A percentile compares a stretch with the other conserved stretches of the same genome.
phyloP scores from a whole-genome alignment of 2,113 vertebrate species.

The Paratilapia polleni region DNA sequence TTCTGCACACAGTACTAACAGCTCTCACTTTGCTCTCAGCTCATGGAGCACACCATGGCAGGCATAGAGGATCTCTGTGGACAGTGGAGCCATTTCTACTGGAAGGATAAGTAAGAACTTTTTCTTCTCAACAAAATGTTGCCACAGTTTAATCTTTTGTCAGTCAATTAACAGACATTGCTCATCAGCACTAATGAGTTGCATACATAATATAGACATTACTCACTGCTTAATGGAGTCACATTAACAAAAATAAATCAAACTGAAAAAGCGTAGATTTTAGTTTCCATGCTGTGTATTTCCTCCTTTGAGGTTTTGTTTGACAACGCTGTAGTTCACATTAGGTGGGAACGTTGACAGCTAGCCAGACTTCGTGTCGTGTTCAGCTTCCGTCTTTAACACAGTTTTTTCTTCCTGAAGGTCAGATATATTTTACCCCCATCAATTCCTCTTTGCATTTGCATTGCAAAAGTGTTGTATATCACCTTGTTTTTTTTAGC shows the following conservation, averaged over 20 bases:
- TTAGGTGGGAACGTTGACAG: conserved; percentile 3
- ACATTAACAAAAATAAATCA: not conserved
- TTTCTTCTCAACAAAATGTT: not conserved
- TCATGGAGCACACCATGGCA: conserved; percentile 94
- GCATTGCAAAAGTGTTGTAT: not conserved
- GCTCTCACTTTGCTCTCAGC: conserved; percentile 71
- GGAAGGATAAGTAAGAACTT: conserved; percentile 94
- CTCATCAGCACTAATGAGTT: not conserved
- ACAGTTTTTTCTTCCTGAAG: not conserved
- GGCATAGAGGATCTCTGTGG: conserved; percentile 97
- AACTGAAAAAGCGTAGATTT: not conserved
- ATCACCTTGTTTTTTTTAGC: not conserved
- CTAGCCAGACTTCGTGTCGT: conserved; percentile 29
- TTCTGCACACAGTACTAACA: not conserved
- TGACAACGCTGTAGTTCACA: conserved; percentile 25
- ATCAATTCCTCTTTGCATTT: not conserved
- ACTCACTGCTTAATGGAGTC: not conserved
- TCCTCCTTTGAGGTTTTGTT: conserved; percentile 31
- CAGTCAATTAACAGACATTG: not conserved
- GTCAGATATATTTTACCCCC: not conserved
- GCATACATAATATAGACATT: not conserved
- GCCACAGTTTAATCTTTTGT: not conserved
- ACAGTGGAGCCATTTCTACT: conserved; percentile 97
- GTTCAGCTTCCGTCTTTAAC: conserved; percentile 31
- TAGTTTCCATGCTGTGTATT: not conserved